A percentile compares a stretch with the other conserved stretches of the same genome.
Evolutionary conservation across 2,113 vertebrate species (phyloP).

Genomic region (Salvelinus namaycush): DNA sequence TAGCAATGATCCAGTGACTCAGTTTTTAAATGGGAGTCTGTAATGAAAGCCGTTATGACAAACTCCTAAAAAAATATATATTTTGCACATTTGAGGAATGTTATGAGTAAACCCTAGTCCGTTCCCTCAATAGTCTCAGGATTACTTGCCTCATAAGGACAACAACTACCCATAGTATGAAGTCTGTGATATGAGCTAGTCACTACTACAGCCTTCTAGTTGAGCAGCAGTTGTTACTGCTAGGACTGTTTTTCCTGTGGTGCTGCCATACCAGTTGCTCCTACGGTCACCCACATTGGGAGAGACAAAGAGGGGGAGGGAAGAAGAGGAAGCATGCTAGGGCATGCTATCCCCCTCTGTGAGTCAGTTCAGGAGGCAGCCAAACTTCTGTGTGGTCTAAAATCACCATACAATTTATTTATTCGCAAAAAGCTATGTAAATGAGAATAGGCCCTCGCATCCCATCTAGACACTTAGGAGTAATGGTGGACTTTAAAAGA

Average conservation of each 20-base stretch:
- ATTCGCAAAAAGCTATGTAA: background rate
- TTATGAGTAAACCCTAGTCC: background rate
- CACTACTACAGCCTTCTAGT: background rate
- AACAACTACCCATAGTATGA: background rate
- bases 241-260: constrained; percentile 11
- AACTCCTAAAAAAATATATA: background rate
- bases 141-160: background rate
- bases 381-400: constrained; percentile 1
- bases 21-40: background rate
- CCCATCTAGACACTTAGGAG: background rate
- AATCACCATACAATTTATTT: background rate
- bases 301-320: background rate
- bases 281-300: constrained; percentile 55
- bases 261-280: constrained; percentile 50
- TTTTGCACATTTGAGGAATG: background rate
- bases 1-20: background rate
- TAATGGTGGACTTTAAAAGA: background rate
- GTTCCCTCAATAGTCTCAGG: background rate
- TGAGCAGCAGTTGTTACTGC: constrained; percentile 48
- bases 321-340: constrained; percentile 47
- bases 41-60: background rate
- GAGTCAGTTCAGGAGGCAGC: constrained; percentile 21
- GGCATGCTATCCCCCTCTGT: constrained; percentile 43
- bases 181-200: background rate
- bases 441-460: background rate